These are phyloP conservation scores for Drosophila leontia DNA, from an alignment of 1,140 invertebrate genomes.

Conservation along the genomic window DNA sequence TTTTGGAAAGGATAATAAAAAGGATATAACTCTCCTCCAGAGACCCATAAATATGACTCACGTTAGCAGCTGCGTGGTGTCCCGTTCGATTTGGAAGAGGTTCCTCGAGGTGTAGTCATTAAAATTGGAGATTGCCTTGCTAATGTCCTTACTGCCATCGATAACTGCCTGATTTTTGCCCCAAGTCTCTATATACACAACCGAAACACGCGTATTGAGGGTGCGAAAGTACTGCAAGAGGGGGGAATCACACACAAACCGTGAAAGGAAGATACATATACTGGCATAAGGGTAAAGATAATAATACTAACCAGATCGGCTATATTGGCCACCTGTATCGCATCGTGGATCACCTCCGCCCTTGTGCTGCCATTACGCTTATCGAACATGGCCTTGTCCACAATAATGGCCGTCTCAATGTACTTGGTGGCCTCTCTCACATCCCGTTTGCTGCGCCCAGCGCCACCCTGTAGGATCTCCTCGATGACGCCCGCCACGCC, in stretches of 20 bases:
- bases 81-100: slow-evolving; percentile 92
- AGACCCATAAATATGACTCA: slow-evolving; percentile 85
- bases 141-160: slow-evolving; percentile 93
- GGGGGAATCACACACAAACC: neutral
- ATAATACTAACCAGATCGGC: slow-evolving; percentile 93
- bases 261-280: neutral
- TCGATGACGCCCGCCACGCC: slow-evolving; percentile 74
- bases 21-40: neutral
- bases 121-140: slow-evolving; percentile 93
- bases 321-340: slow-evolving; percentile 98
- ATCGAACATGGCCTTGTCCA: slow-evolving; percentile 97
- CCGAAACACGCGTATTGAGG: slow-evolving; percentile 95
- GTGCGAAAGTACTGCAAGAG: slow-evolving; percentile 94
- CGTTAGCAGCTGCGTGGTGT: slow-evolving; percentile 96
- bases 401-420: slow-evolving; percentile 95
- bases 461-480: slow-evolving; percentile 85
- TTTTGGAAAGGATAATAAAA: slow-evolving; percentile 76
- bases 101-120: slow-evolving; percentile 94
- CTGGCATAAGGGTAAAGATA: too few relatives aligned
- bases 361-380: slow-evolving; percentile 95
- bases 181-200: slow-evolving; percentile 99
- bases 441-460: slow-evolving; percentile 89
- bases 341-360: slow-evolving; percentile 95
- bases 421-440: slow-evolving; percentile 95
- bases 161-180: slow-evolving; percentile 93